Base-by-base conservation (phyloP, 2,797 vertebrate genomes). In the Thalassophryne amazonica region DNA sequence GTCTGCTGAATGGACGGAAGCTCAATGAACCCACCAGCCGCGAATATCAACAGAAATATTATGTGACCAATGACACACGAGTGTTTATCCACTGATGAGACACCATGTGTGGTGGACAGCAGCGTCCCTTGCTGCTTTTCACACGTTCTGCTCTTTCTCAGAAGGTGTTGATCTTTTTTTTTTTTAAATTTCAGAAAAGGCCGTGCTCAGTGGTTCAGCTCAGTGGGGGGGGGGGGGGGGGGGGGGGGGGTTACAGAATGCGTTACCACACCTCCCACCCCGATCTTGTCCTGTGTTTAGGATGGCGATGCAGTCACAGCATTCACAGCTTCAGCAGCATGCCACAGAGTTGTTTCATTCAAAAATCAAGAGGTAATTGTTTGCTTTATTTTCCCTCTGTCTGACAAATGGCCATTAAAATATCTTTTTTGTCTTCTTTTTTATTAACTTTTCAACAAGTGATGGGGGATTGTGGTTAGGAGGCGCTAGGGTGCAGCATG, bases 251-350 rank as follows among this genome's bases (percentile, higher is more conserved):
- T 35, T 83, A 76, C 78, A 78, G 76, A 60, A 57, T 76, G 86
- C 60, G 53, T 64, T 72, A 81, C 66, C 80, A 86, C 84, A 80
- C 83, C 80, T 51, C 90, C 90, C 80, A 89, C 87, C 84, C 85
- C 86, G 87, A 71, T 80, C 67, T 69, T 54, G 56, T 52, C 35
- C 78, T 65, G 76, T 64, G 56, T 81, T 82, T 67, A 70, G 79
- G 68, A 61, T 7, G 39, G 41, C 69, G 24, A 70, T 48, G 71
- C 61, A 57, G 81, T 83, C 73, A 80, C 61, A 78, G 67, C 41
- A 48, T 47, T 41, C 53, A 34, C 33, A 69, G 70, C 43, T 59
- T 41, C 9, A 7, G 23, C 25, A 40, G 22, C 31, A 24, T 3
- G 4, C 18, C 4, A 15, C 8, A 42, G 46, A 50, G 20, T 60